A percentile compares a stretch with the other conserved stretches of the same genome.
phyloP scores from a whole-genome alignment of 2,113 vertebrate species.

The Cariama cristata region DNA sequence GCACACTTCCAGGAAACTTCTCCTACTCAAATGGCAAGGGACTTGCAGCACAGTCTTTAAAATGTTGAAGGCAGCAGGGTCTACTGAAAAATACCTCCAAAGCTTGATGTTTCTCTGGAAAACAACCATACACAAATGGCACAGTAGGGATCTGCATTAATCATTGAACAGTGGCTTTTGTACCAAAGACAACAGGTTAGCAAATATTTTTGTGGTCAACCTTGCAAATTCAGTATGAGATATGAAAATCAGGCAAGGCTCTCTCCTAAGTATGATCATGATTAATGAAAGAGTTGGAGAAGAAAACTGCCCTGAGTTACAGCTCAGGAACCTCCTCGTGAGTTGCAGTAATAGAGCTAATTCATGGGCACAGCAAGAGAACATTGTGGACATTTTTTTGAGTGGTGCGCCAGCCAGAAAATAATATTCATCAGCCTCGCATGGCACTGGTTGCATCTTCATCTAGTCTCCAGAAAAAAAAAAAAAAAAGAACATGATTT shows the following conservation, averaged over 20 bases:
- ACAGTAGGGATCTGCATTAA: not conserved
- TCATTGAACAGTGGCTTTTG: not conserved
- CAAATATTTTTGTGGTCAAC: not conserved
- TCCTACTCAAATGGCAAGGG: not conserved
- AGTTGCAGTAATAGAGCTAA: not conserved
- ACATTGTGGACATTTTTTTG: not conserved
- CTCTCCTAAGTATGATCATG: not conserved
- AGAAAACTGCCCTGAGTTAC: not conserved
- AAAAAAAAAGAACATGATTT: not conserved
- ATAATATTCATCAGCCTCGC: not conserved
- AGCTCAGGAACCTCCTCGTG: not conserved
- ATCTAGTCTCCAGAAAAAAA: not conserved
- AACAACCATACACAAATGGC: not conserved
- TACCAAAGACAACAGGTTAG: not conserved
- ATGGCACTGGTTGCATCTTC: not conserved
- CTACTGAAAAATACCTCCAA: not conserved
- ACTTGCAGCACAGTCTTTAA: not conserved
- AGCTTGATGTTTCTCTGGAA: not conserved
- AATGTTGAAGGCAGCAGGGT: not conserved
- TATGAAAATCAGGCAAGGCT: rapidly evolving
- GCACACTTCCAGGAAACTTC: not conserved
- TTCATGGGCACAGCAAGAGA: not conserved
- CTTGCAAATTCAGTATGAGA: not conserved
- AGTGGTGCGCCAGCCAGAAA: not conserved
- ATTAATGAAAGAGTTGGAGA: not conserved